Evolutionary conservation across 2,888 invertebrate species (phyloP).

Genomic region (Copidosoma aretas): DNA sequence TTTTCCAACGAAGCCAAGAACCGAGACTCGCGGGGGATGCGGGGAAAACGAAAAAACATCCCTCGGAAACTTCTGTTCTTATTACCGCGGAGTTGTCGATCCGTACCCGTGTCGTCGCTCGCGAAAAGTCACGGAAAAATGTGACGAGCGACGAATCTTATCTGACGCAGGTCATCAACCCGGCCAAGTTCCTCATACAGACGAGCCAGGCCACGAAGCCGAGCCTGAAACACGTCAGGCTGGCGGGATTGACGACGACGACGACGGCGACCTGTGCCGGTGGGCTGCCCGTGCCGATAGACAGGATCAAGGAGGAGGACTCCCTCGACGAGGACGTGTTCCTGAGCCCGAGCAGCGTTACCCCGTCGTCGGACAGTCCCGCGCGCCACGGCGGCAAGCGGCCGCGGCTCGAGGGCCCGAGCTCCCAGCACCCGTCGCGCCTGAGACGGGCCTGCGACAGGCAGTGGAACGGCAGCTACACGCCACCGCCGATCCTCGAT

Average conservation of each 20-base stretch:
- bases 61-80: too few relatives aligned
- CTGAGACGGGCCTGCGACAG: slow-evolving; percentile 60
- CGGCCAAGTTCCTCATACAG: slow-evolving; percentile 59
- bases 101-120: too few relatives aligned
- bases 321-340: slow-evolving; percentile 76
- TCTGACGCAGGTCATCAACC: slow-evolving; percentile 57
- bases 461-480: slow-evolving; percentile 70
- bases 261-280: too few relatives aligned
- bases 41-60: too few relatives aligned
- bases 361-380: slow-evolving; percentile 67
- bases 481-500: slow-evolving; percentile 92
- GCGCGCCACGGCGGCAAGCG: slow-evolving; percentile 71
- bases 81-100: too few relatives aligned
- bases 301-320: slow-evolving; percentile 69
- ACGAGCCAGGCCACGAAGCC: slow-evolving; percentile 49
- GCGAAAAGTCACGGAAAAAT: too few relatives aligned
- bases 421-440: slow-evolving; percentile 59
- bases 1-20: too few relatives aligned
- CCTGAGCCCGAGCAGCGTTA: slow-evolving; percentile 77
- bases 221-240: slow-evolving; percentile 48
- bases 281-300: slow-evolving; percentile 54
- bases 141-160: slow-evolving; percentile 33
- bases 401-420: slow-evolving; percentile 66
- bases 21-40: too few relatives aligned
- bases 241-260: too few relatives aligned